Percentiles rank a stretch among this genome's conserved stretches.
Evolutionary conservation across 2,797 vertebrate species (phyloP).

Genomic region (Chloroceryle amazona): DNA sequence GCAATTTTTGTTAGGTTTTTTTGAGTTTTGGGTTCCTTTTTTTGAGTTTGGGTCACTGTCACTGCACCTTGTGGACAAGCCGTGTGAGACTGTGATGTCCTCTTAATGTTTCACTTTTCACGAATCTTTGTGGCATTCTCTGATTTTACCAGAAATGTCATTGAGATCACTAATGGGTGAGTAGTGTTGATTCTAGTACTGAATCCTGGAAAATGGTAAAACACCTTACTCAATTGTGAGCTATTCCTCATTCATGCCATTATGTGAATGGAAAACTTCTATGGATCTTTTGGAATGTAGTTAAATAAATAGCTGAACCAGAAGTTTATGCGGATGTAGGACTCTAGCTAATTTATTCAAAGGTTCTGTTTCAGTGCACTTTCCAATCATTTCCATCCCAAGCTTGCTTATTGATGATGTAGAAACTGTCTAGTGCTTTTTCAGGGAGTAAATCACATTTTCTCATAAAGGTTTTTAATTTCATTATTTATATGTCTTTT

Average conservation of each 20-base stretch:
- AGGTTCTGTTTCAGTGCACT: background rate
- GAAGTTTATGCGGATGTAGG: background rate
- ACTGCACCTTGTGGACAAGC: background rate
- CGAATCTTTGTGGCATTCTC: background rate
- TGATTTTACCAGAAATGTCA: background rate
- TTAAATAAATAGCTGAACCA: background rate
- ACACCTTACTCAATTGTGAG: background rate
- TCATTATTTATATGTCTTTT: background rate
- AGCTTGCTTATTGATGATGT: background rate
- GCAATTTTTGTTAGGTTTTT: accelerated
- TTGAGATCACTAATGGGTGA: background rate
- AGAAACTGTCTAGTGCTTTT: background rate
- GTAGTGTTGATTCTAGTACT: background rate
- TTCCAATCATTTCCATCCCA: background rate
- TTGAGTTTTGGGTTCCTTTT: background rate
- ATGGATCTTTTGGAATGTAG: background rate
- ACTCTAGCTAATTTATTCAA: background rate
- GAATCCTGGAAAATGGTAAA: background rate
- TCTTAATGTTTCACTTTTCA: background rate
- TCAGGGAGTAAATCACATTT: background rate
- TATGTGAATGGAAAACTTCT: background rate
- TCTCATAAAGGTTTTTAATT: background rate
- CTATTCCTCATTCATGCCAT: background rate
- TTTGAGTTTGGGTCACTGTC: no score
- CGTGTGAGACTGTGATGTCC: background rate